Conservation (phyloP, 2,113 vertebrate genomes). For the Panthera tigris region DNA sequence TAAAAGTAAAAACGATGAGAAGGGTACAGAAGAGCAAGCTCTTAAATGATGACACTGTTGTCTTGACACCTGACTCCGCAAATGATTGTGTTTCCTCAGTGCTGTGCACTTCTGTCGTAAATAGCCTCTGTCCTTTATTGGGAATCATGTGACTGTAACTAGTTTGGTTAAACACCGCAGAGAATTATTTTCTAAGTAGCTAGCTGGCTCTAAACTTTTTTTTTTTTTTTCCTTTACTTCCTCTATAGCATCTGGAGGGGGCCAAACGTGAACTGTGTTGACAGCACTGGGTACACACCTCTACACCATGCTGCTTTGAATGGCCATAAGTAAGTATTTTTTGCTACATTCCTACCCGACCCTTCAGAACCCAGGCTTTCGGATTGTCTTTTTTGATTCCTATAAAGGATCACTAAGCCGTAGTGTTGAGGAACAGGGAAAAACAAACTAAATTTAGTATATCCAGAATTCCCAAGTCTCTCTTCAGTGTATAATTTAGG, state of each 20-base stretch:
- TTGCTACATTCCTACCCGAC: accelerated
- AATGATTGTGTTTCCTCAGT: accelerated
- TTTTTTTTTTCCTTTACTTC: slow-evolving; percentile 47
- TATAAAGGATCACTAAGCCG: background rate
- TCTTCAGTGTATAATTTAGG: background rate
- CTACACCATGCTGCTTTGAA: slow-evolving; percentile 97
- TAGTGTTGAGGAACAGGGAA: background rate
- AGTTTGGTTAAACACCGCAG: background rate
- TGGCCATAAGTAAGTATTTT: slow-evolving; percentile 92
- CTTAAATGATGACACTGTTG: background rate
- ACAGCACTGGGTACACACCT: slow-evolving; percentile 97
- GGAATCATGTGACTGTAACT: background rate
- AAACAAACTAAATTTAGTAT: background rate
- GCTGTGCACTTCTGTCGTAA: background rate
- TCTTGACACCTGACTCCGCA: background rate
- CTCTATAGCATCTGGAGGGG: slow-evolving; percentile 96
- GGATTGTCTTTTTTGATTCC: background rate
- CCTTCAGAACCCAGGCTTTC: background rate
- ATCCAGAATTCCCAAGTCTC: background rate
- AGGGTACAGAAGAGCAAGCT: background rate
- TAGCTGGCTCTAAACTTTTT: background rate
- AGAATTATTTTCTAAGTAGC: background rate
- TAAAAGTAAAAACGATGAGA: background rate
- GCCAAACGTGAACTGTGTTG: slow-evolving; percentile 98
- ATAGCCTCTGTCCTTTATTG: background rate